phyloP scores from a whole-genome alignment of 2,113 vertebrate genomes.

The Psittacula cyanocephala region DNA sequence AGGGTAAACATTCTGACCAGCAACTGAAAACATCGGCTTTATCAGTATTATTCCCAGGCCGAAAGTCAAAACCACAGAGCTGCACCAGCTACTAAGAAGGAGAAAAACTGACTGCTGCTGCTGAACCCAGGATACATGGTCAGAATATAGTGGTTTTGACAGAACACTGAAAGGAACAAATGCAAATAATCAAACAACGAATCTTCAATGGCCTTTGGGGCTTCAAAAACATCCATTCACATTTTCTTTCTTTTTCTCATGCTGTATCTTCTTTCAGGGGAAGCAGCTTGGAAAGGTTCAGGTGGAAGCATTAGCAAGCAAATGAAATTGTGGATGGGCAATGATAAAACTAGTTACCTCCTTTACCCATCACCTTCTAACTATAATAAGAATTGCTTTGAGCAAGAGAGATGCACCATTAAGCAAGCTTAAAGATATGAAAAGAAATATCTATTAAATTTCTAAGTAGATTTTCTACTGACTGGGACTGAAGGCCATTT shows the following conservation, averaged over 20 bases:
- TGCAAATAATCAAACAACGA: neutral
- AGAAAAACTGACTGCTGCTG: too few relatives aligned
- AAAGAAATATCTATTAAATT: neutral
- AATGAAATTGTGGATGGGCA: neutral
- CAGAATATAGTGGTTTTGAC: neutral
- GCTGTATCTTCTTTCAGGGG: neutral
- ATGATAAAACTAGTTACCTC: neutral
- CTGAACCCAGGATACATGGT: too few relatives aligned
- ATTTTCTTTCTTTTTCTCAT: neutral
- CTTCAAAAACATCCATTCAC: neutral
- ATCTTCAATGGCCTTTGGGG: neutral
- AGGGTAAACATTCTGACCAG: too few relatives aligned
- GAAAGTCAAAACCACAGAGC: too few relatives aligned
- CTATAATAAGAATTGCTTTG: neutral
- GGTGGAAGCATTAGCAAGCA: neutral
- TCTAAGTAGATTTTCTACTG: conserved; percentile 1
- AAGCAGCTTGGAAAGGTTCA: neutral
- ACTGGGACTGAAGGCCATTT: neutral
- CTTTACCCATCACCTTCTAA: neutral
- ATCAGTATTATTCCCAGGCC: too few relatives aligned
- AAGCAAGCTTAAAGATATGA: neutral
- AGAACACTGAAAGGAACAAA: neutral
- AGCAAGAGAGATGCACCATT: neutral
- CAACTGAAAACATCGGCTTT: too few relatives aligned
- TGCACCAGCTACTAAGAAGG: too few relatives aligned